A percentile compares a stretch with the other conserved stretches of the same genome.
Conservation (phyloP, 2,113 vertebrate genomes). For the Chamaea fasciata region DNA sequence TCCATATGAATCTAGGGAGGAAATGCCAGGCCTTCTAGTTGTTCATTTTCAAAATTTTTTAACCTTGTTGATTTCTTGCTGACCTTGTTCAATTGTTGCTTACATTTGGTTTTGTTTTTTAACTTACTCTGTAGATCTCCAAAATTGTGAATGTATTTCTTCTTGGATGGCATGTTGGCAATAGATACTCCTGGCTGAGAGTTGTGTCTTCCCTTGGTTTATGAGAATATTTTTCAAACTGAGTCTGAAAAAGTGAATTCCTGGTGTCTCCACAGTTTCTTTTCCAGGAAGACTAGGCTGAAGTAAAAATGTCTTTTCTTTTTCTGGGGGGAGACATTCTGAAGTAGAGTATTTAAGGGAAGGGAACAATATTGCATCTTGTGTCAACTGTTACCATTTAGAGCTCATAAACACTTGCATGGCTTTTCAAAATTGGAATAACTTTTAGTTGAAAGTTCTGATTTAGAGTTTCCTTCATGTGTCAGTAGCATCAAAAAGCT, state of each 20-base stretch:
- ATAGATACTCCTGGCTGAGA: neutral
- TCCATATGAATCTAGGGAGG: neutral
- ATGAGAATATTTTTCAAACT: neutral
- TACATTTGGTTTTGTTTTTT: neutral
- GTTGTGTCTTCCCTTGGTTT: neutral
- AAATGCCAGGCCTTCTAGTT: neutral
- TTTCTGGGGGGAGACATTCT: neutral
- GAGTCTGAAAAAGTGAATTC: neutral
- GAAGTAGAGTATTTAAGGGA: neutral
- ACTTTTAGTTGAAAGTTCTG: neutral
- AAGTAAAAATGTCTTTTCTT: neutral
- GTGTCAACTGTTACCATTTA: neutral
- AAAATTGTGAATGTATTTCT: neutral
- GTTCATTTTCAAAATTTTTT: neutral
- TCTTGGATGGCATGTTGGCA: neutral
- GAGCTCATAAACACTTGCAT: neutral
- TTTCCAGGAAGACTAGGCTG: neutral
- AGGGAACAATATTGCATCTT: neutral
- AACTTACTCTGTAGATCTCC: neutral
- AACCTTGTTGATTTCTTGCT: neutral
- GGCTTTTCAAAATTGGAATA: neutral
- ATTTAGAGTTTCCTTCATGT: neutral
- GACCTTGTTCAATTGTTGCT: neutral
- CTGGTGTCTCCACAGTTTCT: neutral
- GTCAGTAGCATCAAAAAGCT: neutral